Evolutionary conservation across 2,888 invertebrate species (phyloP).

Genomic region (Charanyca ferruginea): DNA sequence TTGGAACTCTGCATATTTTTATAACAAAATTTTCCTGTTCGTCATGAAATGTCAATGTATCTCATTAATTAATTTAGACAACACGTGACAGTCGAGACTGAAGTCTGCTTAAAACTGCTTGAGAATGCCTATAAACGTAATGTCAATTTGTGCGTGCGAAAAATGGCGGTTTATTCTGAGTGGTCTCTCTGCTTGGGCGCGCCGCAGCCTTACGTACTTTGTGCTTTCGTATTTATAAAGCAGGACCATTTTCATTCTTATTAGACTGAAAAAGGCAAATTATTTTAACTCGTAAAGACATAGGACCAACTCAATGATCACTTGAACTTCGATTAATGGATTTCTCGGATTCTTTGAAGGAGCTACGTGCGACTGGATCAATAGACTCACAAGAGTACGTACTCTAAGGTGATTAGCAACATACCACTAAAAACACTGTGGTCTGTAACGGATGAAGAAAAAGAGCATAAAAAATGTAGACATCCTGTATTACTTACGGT

Average conservation of each 20-base stretch:
- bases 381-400: conserved; percentile 36
- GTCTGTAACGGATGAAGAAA: conserved; percentile 8
- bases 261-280: conserved; percentile 1
- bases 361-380: conserved; percentile 8
- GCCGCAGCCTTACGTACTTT: too few species aligned
- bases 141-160: too few species aligned
- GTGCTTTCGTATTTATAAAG: too few species aligned
- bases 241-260: not conserved
- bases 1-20: too few species aligned
- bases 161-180: too few species aligned
- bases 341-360: conserved; percentile 15
- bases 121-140: too few species aligned
- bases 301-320: conserved; percentile 23
- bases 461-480: not conserved
- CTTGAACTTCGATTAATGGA: conserved; percentile 26
- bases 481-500: not conserved
- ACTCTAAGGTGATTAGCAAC: conserved; percentile 27
- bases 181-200: too few species aligned
- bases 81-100: too few species aligned
- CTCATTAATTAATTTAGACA: too few species aligned
- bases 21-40: too few species aligned
- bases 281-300: not conserved
- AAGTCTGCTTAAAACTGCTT: too few species aligned
- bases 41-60: too few species aligned
- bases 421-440: conserved; percentile 14